A percentile compares a stretch with the other conserved stretches of the same genome.
phyloP scores from a whole-genome alignment of 2,113 vertebrate genomes.

The Cephalopholis sonnerati region DNA sequence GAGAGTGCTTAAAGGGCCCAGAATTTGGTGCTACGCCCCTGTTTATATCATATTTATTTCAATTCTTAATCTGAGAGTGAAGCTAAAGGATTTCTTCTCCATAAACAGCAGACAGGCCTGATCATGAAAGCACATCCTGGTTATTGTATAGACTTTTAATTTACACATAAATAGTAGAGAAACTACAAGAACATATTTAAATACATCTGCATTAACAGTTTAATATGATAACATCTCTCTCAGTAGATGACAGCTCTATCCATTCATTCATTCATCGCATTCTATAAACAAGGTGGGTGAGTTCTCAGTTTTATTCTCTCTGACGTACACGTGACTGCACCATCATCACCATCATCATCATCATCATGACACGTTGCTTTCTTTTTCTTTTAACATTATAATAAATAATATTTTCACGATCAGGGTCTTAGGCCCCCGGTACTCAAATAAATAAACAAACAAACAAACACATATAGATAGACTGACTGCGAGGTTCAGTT shows the following conservation, averaged over 20 bases:
- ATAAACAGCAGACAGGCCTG: background rate
- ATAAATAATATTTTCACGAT: constrained; percentile 77
- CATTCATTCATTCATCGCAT: constrained; percentile 90
- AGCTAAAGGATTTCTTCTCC: background rate
- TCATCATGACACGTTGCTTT: constrained; percentile 21
- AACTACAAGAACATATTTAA: constrained; percentile 97
- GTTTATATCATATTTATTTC: background rate
- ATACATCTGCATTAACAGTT: constrained; percentile 95
- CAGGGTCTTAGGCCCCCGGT: constrained; percentile 73
- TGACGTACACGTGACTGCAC: constrained; percentile 47
- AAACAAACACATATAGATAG: constrained; percentile 66
- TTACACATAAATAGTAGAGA: constrained; percentile 99
- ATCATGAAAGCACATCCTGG: constrained; percentile 25
- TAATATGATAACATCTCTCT: constrained; percentile 86
- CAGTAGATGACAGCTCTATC: constrained; percentile 77
- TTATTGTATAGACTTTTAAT: constrained; percentile 91
- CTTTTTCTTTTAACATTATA: constrained; percentile 66
- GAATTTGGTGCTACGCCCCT: too few species aligned
- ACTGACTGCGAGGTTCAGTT: constrained; percentile 51
- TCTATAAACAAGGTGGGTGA: constrained; percentile 90
- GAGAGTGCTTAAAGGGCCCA: too few species aligned
- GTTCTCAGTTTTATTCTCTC: constrained; percentile 88
- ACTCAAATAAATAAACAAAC: constrained; percentile 75
- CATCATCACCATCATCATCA: constrained; percentile 38
- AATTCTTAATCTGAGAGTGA: background rate